phyloP scores from a whole-genome alignment of 2,113 vertebrate species.

The Lutjanus erythropterus region DNA sequence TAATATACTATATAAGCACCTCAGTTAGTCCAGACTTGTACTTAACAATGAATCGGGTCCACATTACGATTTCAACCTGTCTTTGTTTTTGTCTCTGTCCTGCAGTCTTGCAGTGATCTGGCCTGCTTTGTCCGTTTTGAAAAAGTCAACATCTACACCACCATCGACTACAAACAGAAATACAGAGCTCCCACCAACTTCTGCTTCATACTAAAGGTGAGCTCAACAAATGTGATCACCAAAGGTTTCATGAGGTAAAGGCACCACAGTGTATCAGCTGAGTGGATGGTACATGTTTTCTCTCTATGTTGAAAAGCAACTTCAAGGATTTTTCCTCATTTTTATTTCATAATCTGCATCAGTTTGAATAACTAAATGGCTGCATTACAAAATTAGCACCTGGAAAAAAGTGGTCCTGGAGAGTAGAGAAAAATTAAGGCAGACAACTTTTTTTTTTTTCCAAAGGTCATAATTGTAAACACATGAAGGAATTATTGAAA shows the following conservation, averaged over 20 bases:
- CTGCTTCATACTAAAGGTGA: conserved; percentile 97
- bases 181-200: conserved; percentile 93
- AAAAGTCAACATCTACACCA: conserved; percentile 92
- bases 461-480: too few species aligned
- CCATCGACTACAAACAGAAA: conserved; percentile 88
- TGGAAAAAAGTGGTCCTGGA: conserved; percentile 48
- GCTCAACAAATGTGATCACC: background rate
- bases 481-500: too few species aligned
- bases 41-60: background rate
- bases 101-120: conserved; percentile 91
- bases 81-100: conserved; percentile 28
- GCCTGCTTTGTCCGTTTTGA: conserved; percentile 93
- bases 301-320: background rate
- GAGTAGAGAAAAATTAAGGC: background rate
- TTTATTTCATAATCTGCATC: conserved; percentile 71
- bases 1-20: background rate
- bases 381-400: conserved; percentile 83
- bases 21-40: background rate
- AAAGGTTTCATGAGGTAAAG: background rate
- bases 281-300: background rate
- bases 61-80: background rate
- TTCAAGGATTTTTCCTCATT: background rate
- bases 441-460: too few species aligned
- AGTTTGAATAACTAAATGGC: conserved; percentile 76
- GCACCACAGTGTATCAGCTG: background rate